Evolutionary conservation across 2,888 invertebrate species (phyloP).

Genomic region (Vannuccia rotundouncinata): DNA sequence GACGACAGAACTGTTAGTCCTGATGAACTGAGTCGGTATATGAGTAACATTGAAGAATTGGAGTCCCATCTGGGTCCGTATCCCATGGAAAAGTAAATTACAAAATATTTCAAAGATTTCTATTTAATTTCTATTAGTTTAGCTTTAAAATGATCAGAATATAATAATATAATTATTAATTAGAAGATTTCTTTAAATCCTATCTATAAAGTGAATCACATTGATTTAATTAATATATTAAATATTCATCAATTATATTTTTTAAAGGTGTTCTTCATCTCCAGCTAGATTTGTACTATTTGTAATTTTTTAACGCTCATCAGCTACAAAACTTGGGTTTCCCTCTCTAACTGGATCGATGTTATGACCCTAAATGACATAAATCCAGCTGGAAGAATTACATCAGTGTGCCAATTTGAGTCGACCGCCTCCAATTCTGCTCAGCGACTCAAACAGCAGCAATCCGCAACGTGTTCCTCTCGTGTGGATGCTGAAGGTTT

Average conservation of each 20-base stretch:
- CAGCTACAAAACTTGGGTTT: slow-evolving; percentile 76
- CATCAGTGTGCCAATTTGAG: neutral
- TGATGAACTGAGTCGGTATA: neutral
- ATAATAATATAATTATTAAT: too few species aligned
- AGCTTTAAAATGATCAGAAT: too few species aligned
- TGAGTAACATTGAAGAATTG: neutral
- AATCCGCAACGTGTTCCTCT: neutral
- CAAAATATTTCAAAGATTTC: neutral
- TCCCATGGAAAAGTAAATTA: neutral
- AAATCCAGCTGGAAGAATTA: neutral
- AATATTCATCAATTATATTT: too few species aligned
- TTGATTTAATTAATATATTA: too few species aligned
- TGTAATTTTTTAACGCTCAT: too few species aligned
- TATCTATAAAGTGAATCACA: too few species aligned
- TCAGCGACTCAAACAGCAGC: neutral
- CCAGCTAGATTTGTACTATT: too few species aligned
- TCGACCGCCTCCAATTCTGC: neutral
- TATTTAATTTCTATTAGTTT: too few species aligned
- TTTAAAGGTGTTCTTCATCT: too few species aligned
- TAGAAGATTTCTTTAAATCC: too few species aligned
- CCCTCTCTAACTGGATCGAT: slow-evolving; percentile 65
- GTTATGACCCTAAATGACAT: neutral
- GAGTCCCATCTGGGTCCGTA: neutral
- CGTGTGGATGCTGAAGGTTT: neutral
- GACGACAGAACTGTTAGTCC: neutral